These are phyloP conservation scores for Orius laevigatus DNA, from an alignment of 1,140 invertebrate species.

Conservation along the genomic window DNA sequence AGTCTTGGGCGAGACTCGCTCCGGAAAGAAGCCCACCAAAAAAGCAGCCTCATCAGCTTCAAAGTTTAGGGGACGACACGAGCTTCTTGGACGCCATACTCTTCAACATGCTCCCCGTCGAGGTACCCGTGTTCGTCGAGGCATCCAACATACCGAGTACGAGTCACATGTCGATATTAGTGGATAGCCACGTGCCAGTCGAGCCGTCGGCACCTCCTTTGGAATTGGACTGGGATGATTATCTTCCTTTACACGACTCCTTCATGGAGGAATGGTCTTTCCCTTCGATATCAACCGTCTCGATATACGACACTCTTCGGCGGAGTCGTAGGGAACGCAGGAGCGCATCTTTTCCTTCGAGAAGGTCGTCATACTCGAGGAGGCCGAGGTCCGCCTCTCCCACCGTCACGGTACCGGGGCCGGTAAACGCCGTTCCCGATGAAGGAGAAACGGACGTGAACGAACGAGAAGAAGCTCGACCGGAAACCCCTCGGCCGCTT, in stretches of 20 bases:
- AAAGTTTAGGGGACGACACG: constrained; percentile 11
- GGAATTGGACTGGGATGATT: constrained; percentile 1
- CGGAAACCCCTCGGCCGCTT: neutral
- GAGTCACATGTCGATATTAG: neutral
- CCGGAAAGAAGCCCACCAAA: too few species aligned
- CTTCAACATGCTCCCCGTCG: constrained; percentile 8
- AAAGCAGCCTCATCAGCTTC: neutral
- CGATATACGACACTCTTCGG: too few species aligned
- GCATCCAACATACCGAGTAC: neutral
- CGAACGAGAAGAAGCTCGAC: neutral
- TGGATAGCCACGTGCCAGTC: neutral
- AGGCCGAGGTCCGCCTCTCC: constrained; percentile 10
- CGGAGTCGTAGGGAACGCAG: neutral
- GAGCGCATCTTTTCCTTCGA: constrained; percentile 6
- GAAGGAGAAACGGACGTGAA: neutral
- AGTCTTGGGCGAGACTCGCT: too few species aligned
- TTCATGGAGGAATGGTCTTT: neutral
- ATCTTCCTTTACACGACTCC: neutral
- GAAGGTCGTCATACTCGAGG: neutral
- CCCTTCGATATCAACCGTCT: neutral
- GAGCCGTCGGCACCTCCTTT: neutral
- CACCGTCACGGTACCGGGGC: neutral
- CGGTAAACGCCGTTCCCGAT: too few species aligned
- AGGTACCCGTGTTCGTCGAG: neutral
- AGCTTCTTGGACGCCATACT: constrained; percentile 15